Conservation (phyloP, 2,113 vertebrate species). For the Scomber scombrus region DNA sequence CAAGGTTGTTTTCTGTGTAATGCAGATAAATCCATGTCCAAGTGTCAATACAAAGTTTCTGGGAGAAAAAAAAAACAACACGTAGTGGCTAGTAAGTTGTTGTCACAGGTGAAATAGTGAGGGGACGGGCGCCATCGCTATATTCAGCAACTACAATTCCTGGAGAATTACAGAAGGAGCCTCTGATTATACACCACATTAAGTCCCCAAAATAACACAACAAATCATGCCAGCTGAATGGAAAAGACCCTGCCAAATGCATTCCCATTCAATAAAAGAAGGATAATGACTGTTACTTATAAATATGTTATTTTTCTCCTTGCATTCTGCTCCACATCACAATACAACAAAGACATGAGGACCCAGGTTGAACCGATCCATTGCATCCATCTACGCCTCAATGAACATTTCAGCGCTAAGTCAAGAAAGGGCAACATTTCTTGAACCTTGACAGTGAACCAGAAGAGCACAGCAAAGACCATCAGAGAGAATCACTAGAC, state of each 20-base stretch:
- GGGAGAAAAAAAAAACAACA: constrained; percentile 45
- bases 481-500: constrained; percentile 7
- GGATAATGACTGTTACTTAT: constrained; percentile 66
- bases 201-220: constrained; percentile 76
- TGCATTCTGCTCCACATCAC: constrained; percentile 30
- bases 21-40: constrained; percentile 67
- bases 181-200: constrained; percentile 81
- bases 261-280: constrained; percentile 67
- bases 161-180: constrained; percentile 67
- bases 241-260: constrained; percentile 68
- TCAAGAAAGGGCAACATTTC: constrained; percentile 8
- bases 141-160: constrained; percentile 32
- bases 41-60: constrained; percentile 54
- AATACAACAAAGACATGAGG: constrained; percentile 35
- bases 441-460: not conserved
- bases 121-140: not conserved
- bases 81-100: constrained; percentile 28
- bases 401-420: not conserved
- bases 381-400: not conserved
- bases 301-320: constrained; percentile 61
- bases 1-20: constrained; percentile 53
- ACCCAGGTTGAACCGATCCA: not conserved
- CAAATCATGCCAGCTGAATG: constrained; percentile 71
- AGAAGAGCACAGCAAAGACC: not conserved
- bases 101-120: constrained; percentile 54